Conservation (phyloP, 35 echinoderm and acorn worm species). For the Ophioderma brevispina region DNA sequence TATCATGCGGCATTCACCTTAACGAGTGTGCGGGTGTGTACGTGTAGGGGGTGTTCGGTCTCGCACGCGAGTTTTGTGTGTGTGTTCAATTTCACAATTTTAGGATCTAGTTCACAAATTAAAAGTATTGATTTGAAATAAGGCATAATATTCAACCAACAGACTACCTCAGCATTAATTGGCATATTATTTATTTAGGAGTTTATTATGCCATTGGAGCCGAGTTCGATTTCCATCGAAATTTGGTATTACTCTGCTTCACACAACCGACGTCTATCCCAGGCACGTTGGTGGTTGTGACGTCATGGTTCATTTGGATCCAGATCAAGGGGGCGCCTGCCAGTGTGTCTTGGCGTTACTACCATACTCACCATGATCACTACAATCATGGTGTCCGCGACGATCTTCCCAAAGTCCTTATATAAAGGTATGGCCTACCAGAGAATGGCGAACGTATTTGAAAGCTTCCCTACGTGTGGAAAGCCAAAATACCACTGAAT, state of each 20-base stretch:
- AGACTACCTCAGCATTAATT: too few species aligned
- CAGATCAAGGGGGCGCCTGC: constrained; percentile 72
- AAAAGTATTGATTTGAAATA: too few species aligned
- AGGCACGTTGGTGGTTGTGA: constrained; percentile 61
- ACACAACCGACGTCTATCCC: constrained; percentile 78
- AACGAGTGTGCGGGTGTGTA: too few species aligned
- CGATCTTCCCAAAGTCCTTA: constrained; percentile 82
- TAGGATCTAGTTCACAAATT: too few species aligned
- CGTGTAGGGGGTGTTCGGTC: too few species aligned
- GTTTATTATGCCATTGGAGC: constrained; percentile 58
- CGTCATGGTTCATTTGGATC: constrained; percentile 85
- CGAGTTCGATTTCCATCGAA: constrained; percentile 56
- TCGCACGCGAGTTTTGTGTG: too few species aligned
- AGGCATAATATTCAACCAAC: too few species aligned
- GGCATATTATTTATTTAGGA: constrained; percentile 53
- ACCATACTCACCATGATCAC: constrained; percentile 87
- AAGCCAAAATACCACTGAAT: too few species aligned
- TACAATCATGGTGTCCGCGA: constrained; percentile 62
- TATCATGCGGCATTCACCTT: too few species aligned
- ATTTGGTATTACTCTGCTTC: constrained; percentile 70
- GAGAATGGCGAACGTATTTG: too few species aligned
- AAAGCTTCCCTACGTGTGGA: too few species aligned
- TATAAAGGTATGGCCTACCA: constrained; percentile 80
- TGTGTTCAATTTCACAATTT: too few species aligned
- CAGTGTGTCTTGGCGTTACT: constrained; percentile 76